Conservation (phyloP, 2,113 vertebrate species). For the Gasterosteus aculeatus region DNA sequence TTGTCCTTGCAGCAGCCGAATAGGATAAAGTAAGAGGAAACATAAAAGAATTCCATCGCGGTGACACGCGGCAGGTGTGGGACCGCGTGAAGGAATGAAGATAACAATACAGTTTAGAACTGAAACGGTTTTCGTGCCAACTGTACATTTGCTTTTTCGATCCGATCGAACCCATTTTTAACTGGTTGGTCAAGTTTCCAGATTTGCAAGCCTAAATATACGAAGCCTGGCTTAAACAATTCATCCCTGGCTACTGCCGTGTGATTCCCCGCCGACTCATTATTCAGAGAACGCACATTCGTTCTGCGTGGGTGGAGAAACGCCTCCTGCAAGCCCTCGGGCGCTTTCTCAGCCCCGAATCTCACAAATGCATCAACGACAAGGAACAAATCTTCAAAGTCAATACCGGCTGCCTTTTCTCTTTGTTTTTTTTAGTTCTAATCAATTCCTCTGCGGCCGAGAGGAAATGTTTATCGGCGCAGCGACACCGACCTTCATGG, state of each 20-base stretch:
- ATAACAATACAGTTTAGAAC: background rate
- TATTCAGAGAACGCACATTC: background rate
- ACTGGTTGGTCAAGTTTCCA: background rate
- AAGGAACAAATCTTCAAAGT: background rate
- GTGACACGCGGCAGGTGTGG: conserved; percentile 19
- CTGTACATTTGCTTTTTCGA: background rate
- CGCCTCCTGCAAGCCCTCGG: background rate
- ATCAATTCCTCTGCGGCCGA: background rate
- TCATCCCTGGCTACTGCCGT: background rate
- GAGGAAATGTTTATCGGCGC: background rate
- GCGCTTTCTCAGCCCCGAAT: background rate
- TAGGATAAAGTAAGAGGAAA: background rate
- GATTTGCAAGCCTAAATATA: background rate
- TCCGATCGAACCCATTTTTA: no score
- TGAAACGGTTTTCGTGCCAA: background rate
- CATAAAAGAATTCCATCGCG: conserved; percentile 23
- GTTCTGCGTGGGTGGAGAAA: conserved; percentile 3
- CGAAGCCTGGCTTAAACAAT: background rate
- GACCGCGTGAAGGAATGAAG: background rate
- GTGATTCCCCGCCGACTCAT: background rate
- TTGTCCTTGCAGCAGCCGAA: background rate
- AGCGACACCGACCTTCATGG: conserved; percentile 86
- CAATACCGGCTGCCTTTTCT: background rate
- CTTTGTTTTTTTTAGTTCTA: background rate
- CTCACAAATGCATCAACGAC: background rate